Conservation (phyloP, 2,113 vertebrate genomes). For the Setophaga coronata region DNA sequence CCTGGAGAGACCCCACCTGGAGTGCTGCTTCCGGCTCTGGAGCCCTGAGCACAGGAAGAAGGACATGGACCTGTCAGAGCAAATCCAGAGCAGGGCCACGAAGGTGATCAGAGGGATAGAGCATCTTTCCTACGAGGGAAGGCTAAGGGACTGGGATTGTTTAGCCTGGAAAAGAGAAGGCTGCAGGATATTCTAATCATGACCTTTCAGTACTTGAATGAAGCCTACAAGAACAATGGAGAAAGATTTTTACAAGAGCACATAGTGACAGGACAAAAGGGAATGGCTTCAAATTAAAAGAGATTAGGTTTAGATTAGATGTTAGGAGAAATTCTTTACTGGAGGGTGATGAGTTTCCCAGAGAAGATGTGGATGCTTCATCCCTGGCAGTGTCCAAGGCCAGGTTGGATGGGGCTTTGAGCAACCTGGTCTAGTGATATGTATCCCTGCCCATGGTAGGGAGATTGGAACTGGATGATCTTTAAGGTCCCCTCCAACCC, state of each 20-base stretch:
- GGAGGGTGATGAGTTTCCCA: background rate
- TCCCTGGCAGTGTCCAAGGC: background rate
- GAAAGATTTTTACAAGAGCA: background rate
- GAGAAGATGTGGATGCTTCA: background rate
- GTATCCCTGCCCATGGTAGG: background rate
- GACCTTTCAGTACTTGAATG: background rate
- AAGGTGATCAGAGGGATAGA: background rate
- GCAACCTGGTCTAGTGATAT: background rate
- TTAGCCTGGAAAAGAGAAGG: background rate
- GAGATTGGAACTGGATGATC: background rate
- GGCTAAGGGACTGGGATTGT: background rate
- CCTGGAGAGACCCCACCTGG: background rate
- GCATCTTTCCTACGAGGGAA: background rate
- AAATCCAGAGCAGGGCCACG: background rate
- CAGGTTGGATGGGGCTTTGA: background rate
- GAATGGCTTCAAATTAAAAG: background rate
- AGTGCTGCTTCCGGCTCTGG: background rate
- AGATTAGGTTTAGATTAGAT: background rate
- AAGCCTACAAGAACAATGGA: background rate
- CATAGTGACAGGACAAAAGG: background rate
- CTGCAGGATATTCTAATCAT: background rate
- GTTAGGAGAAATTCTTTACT: background rate
- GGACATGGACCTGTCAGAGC: no score
- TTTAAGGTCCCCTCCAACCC: background rate
- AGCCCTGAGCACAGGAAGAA: background rate